Evolutionary conservation across 1,140 invertebrate genomes (phyloP), one percentile per base, ranked within the genome.

Genomic region (Eufriesea mexicana): DNA sequence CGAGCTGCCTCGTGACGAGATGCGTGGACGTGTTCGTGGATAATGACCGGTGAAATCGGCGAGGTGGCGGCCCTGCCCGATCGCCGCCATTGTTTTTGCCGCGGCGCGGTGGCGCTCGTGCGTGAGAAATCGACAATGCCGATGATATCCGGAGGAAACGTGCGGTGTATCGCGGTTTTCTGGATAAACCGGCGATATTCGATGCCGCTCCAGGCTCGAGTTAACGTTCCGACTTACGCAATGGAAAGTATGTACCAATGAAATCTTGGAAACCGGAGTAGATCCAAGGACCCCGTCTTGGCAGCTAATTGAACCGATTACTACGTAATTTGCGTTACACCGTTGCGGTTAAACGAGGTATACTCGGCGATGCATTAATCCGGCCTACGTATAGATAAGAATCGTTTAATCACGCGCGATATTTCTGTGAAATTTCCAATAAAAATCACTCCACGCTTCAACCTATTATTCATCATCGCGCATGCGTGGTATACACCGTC

Each of bases 81-180:
- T 35, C 25, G 47, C 66, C 81, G 75, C 81, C 66, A 71, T 79
- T 79, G 54, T 45, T 72, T 79, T 79, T 73, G 57, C 59, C 35
- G 4, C 14, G 66, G 6, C 55, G 47, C 75, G 66, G 49, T 82
- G 54, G 64, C 87, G 76, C 54, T 82, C 86, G 84, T 86, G 89
- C 86, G 74, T 84, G 84, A 89, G 89, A 90, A 89, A 90, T 85
- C 77, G 86, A 80, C 83, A 84, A 76, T 76, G 73, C 86, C 64
- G 81, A 79, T 80, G 62, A 83, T 78, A 78, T 83, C 28, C 81
- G 61, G 66, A 79, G 79, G 83, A 81, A 80, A 89, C 83, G 80
- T 87, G 70, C 59, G 47, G 45, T 62, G 47, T 47, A 47, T 47
- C 68, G 64, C 45, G 20, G 74, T 51, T 71, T 68, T 55, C 47